Base-by-base conservation (phyloP, 1,140 invertebrate species). In the Glossosoma conforme region DNA sequence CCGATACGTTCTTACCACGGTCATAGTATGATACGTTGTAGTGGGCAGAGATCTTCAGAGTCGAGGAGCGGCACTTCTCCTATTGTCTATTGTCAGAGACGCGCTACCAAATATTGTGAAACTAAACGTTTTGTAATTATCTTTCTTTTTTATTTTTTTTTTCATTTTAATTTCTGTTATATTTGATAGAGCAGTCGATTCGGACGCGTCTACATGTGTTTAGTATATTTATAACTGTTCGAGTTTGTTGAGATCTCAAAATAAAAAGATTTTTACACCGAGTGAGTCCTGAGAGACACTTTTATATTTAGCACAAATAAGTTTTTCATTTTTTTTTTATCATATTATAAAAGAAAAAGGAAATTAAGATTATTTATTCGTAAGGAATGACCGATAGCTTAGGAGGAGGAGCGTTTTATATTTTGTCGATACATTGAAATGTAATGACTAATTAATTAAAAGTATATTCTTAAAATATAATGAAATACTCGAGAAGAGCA, bases 31-130 rank as follows among this genome's bases (percentile, higher is more conserved):
- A n/a, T n/a, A n/a, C n/a, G n/a, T n/a, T n/a, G n/a, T n/a, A n/a
- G n/a, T n/a, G n/a, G n/a, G n/a, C n/a, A n/a, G n/a, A n/a, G n/a
- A n/a, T n/a, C n/a, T n/a, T n/a, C n/a, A n/a, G n/a, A n/a, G n/a
- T n/a, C n/a, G n/a, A n/a, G n/a, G n/a, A n/a, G n/a, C n/a, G n/a
- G n/a, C n/a, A n/a, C n/a, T n/a, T n/a, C n/a, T n/a, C n/a, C n/a
- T n/a, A n/a, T n/a, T 46, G 32, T 40, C 41, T 48, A 28, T 15
- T 37, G 45, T 25, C 10, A 32, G 42, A 42, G 42, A 35, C 40
- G 32, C 46, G 36, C 56, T 58, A 58, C 56, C 56, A 58, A 58
- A 58, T 58, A 58, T 53, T 58, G 56, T 54, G 46, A 51, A 47
- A 58, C 54, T 54, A 54, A 58, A 54, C 33, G 24, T 56, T 52